Conservation (phyloP, 2,888 invertebrate species). For the Chironomus tentans region DNA sequence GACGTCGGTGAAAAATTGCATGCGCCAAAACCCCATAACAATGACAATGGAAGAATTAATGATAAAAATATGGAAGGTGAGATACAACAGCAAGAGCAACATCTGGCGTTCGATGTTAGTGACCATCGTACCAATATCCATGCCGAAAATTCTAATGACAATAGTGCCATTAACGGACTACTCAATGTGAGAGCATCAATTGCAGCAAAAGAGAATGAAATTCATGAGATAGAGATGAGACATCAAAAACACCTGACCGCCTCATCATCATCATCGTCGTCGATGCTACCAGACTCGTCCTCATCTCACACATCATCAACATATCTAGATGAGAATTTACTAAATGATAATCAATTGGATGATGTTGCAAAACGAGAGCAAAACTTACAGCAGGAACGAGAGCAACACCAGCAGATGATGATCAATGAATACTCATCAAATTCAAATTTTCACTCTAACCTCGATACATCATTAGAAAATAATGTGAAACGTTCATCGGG, state of each 20-base stretch:
- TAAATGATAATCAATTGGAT: conserved; percentile 20
- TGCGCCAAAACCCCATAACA: neutral
- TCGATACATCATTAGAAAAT: conserved; percentile 15
- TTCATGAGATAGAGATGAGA: conserved; percentile 18
- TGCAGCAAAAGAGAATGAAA: conserved; percentile 13
- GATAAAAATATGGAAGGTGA: conserved; percentile 6
- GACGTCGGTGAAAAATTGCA: conserved; percentile 5
- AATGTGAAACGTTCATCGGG: conserved; percentile 16
- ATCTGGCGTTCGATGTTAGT: neutral
- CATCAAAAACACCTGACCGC: conserved; percentile 12
- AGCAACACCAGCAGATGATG: neutral
- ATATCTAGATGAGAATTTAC: neutral
- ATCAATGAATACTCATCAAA: conserved; percentile 7
- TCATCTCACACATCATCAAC: neutral
- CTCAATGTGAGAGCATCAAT: conserved; percentile 7
- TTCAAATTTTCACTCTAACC: conserved; percentile 2
- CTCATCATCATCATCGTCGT: neutral
- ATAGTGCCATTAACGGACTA: neutral
- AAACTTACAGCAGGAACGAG: too few species aligned
- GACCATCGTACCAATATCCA: neutral
- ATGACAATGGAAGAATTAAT: conserved; percentile 3
- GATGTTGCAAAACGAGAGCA: neutral
- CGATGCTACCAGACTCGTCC: too few species aligned
- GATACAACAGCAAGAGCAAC: neutral
- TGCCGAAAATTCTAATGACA: conserved; percentile 5